Base-by-base conservation (phyloP, 2,888 invertebrate species). In the Odontomyia ornata region DNA sequence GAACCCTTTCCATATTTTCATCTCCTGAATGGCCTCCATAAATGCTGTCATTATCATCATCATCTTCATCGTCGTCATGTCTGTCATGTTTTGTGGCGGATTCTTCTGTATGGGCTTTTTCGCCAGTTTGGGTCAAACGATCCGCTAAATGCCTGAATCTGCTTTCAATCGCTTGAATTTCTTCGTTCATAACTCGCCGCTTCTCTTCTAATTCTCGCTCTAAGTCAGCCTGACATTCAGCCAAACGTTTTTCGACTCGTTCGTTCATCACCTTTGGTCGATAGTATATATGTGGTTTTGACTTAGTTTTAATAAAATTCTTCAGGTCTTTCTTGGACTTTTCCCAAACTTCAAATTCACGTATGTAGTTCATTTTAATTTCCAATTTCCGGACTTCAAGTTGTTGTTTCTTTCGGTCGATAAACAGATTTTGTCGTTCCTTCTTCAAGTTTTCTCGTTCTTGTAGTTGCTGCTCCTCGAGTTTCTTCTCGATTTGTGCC, bases 261-360 rank as follows among this genome's bases (percentile, higher is more conserved):
- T 91, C 90, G 65, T 91, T 91, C 87, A 94, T 91, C 80, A 91
- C 90, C 84, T 94, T 93, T 0, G 98, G 98, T 82, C 94, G 86
- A 89, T 93, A 99, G 88, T 94, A 97, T 77, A 99, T 89, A 78
- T 92, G 91, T 1, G 98, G 98, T 83, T 93, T 93, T 0, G 94
- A 88, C 85, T 93, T 94, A 0, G 98, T 98, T 83, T 93, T 90
- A 81, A 99, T 96, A 84, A 94, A 97, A 85, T 94, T 91, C 25
- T 91, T 89, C 72, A 97, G 89, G 73, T 91, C 91, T 81, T 91
- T 91, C 81, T 96, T 95, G 69, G 92, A 90, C 52, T 89, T 89
- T 84, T 96, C 96, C 95, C 97, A 97, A 72, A 91, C 91, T 81
- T 96, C 93, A 85, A 95, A 97, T 87, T 96, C 95, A 81, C 93